phyloP scores from a whole-genome alignment of 2,113 vertebrate genomes.

The Pluvialis apricaria region DNA sequence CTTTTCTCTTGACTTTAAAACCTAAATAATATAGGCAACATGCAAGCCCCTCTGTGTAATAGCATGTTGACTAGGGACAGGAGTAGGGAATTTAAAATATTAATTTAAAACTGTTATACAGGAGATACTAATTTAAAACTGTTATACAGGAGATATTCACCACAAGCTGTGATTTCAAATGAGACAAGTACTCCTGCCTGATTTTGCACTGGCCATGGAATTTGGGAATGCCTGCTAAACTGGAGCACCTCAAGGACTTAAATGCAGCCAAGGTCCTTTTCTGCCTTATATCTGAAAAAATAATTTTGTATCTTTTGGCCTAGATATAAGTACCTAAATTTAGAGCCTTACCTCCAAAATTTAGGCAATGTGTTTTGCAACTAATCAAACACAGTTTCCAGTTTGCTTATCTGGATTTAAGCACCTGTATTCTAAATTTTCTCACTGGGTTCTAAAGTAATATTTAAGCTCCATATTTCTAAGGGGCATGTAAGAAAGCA shows the following conservation, averaged over 20 bases:
- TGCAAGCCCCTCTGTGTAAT: not conserved
- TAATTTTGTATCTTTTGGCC: not conserved
- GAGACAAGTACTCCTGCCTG: not conserved
- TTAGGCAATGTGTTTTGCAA: not conserved
- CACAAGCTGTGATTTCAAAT: not conserved
- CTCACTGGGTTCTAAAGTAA: not conserved
- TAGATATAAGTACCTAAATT: not conserved
- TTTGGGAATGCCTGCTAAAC: not conserved
- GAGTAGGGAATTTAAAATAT: not conserved
- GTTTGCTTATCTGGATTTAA: not conserved
- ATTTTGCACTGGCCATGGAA: not conserved
- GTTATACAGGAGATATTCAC: not conserved
- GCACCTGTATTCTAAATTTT: not conserved
- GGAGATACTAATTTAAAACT: not conserved
- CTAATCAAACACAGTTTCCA: not conserved
- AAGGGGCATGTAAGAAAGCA: not conserved
- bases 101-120: not conserved
- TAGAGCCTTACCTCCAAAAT: not conserved
- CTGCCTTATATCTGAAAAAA: not conserved
- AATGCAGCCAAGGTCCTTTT: not conserved
- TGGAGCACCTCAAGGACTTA: not conserved
- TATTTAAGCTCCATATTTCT: not conserved
- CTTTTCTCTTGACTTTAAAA: not conserved
- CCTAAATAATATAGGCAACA: not conserved
- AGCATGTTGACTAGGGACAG: not conserved